Conservation (phyloP, 2,113 vertebrate genomes). For the Casuarius casuarius region DNA sequence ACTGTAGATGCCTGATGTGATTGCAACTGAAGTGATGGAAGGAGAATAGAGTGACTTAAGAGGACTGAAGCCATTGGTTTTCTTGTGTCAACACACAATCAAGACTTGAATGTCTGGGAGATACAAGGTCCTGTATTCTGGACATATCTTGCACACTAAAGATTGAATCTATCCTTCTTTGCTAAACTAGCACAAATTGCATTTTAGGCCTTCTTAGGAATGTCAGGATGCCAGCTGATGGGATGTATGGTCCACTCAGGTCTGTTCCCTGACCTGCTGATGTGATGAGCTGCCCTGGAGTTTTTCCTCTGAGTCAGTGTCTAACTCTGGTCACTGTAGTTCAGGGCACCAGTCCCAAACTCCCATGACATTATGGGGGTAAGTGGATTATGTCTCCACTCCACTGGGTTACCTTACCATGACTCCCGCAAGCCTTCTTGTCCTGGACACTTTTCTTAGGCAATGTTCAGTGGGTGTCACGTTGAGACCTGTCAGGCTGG, state of each 20-base stretch:
- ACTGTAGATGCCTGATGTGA: accelerated
- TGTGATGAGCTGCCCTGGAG: background rate
- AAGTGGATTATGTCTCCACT: too few relatives aligned
- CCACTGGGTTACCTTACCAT: background rate
- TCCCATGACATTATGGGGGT: background rate
- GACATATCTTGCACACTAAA: background rate
- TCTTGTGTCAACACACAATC: background rate
- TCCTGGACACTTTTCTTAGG: background rate
- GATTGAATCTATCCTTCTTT: too few relatives aligned
- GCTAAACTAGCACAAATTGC: background rate
- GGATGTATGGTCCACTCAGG: background rate
- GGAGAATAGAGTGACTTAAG: background rate
- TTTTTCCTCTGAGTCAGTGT: background rate
- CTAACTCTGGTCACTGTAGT: too few relatives aligned
- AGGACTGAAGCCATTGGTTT: accelerated
- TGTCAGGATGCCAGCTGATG: background rate
- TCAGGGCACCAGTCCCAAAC: background rate
- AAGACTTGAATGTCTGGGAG: background rate
- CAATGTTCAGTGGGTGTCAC: background rate
- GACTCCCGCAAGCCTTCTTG: background rate
- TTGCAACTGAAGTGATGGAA: background rate
- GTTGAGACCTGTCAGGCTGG: background rate
- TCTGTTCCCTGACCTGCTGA: background rate
- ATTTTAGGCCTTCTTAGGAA: background rate
- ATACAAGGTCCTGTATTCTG: accelerated